Base-by-base conservation (phyloP, 2,888 invertebrate genomes). In the Chloromyia formosa region DNA sequence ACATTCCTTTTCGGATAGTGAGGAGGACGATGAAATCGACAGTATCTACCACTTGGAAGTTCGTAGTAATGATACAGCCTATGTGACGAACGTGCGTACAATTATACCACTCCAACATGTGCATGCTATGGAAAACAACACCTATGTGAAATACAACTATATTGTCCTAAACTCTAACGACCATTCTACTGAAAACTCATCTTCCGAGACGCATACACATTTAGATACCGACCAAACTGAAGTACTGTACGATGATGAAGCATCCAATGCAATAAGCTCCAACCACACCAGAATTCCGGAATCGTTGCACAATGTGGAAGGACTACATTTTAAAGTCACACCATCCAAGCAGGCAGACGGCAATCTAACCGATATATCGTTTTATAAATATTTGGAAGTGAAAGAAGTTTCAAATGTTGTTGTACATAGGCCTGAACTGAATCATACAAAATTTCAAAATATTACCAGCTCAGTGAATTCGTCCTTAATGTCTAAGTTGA, bases 21-120 rank as follows among this genome's bases (percentile, higher is more conserved):
- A 75, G 14, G 64, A 40, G 1, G 66, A 16, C 58, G 42, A 60
- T 12, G 62, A 56, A 7, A 56, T 22, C 14, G 66, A 66, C 14
- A 35, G 45, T 23, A 18, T 66, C 10, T 66, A 66, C 12, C 66
- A 45, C 20, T 45, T 69, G 10, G 49, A 66, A 40, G 58, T 53
- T 9, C 40, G 27, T 10, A 42, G 35, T 58, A 71, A 71, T 20
- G 72, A 74, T 49, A n/a, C 54, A 10, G 66, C 74, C 1, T 77
- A 68, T 45, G 27, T 74, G n/a, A 35, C 75, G 14, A 76, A 76
- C 16, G 18, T 78, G 27, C 75, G 58, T 22, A 68, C 77, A 16
- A 75, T 78, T 56, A 49, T 78, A 54, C 78, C 77, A 0, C 40
- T 74, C 14, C 42, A 71, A 12, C 76, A 75, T 73, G 61, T 77